Percentiles rank a stretch among this genome's conserved stretches.
Evolutionary conservation across 2,113 vertebrate genomes (phyloP).

Genomic region (Phocoena phocoena): DNA sequence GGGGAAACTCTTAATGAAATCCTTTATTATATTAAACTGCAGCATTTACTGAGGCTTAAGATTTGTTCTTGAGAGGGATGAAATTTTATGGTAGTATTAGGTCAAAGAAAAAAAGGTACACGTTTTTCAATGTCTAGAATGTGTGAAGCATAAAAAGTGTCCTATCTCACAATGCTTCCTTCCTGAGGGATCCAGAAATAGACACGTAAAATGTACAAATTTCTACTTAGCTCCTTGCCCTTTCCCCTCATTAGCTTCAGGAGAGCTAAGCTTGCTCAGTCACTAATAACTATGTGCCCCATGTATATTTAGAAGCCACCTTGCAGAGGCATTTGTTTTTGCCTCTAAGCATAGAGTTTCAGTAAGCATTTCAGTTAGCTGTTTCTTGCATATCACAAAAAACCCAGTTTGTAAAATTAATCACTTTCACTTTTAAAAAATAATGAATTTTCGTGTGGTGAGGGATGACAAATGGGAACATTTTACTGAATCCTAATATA

Average conservation of each 20-base stretch:
- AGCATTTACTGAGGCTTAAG: not conserved
- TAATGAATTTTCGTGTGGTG: not conserved
- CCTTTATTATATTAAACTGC: not conserved
- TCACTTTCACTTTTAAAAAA: slow-evolving; percentile 16
- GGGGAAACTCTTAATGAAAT: not conserved
- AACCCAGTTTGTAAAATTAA: slow-evolving; percentile 28
- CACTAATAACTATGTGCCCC: slow-evolving; percentile 41
- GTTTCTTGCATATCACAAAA: not conserved
- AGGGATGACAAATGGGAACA: not conserved
- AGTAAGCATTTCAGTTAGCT: not conserved
- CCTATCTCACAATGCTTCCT: slow-evolving; percentile 27
- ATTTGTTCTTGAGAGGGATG: not conserved
- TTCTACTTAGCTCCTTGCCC: slow-evolving; percentile 4
- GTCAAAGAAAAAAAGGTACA: not conserved
- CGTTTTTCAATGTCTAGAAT: not conserved
- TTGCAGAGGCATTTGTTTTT: slow-evolving; percentile 34
- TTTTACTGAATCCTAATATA: not conserved
- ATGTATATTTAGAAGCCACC: slow-evolving; percentile 39
- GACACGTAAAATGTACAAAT: slow-evolving; percentile 22
- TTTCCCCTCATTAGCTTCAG: not conserved
- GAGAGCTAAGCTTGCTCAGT: not conserved
- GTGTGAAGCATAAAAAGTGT: not conserved
- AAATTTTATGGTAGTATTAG: not conserved
- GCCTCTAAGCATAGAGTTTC: not conserved
- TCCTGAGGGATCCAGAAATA: slow-evolving; percentile 53